Evolutionary conservation across 2,888 invertebrate genomes (phyloP), one percentile per base, ranked within the genome.

Genomic region (Antheraea yamamai): DNA sequence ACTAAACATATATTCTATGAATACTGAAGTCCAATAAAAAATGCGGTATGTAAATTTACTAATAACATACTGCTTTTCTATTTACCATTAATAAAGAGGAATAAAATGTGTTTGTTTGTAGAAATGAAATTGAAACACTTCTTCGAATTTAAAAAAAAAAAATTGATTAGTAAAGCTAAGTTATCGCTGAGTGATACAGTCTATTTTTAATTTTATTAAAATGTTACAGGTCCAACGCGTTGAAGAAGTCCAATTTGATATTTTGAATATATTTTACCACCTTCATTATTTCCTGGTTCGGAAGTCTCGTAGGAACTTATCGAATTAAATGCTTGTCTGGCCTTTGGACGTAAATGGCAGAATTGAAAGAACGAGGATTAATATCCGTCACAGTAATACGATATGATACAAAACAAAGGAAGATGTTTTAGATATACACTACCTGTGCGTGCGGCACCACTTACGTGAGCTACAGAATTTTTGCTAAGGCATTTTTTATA

Each of bases 291-390:
- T 70, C 39, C 20, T 70, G 39, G 35, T 39, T 39, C 61, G 35
- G 26, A 51, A 26, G 61, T 61, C 51, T 61, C 71, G 81, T 75
- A 70, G 51, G 68, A 75, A 81, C 85, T 91, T 91, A 94, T 93
- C 90, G 91, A 91, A 93, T 93, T 91, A 92, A 91, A 89, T 89
- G 92, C 89, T 87, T 89, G 89, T 89, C 89, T 89, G 89, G 85
- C 87, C 88, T 85, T 83, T 81, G 81, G 87, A 87, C 90, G 89
- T 87, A 91, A 90, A 92, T 86, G 88, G 85, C 85, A 83, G 81
- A 85, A 86, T 86, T 86, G 89, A 90, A 89, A 88, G 87, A 86
- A 89, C 84, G 88, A 85, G 88, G 88, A 90, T 90, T 90, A 91
- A 90, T 92, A 88, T 89, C 88, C 85, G 85, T 89, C 91, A 87